phyloP scores from a whole-genome alignment of 1,140 invertebrate genomes.

The Asobara japonica region DNA sequence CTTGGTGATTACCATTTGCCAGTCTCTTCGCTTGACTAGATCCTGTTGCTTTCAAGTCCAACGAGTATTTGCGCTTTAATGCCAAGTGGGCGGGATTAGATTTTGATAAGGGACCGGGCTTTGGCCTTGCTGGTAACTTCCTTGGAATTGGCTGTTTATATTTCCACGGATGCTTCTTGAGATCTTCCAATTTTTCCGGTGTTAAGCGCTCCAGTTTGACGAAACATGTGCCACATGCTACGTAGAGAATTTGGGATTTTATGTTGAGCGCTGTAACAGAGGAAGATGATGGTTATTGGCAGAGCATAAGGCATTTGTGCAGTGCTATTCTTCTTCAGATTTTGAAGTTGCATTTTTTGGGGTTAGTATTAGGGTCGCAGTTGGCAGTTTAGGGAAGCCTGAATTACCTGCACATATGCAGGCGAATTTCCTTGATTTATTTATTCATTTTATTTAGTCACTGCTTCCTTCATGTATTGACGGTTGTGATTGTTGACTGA shows the following conservation, averaged over 20 bases:
- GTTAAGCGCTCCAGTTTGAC: conserved; percentile 61
- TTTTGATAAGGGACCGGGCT: conserved; percentile 39
- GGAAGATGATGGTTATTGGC: neutral
- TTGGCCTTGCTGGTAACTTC: conserved; percentile 32
- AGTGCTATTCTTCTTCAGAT: neutral
- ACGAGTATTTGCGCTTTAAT: conserved; percentile 40
- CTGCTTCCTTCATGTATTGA: too few species aligned
- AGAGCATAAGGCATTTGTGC: neutral
- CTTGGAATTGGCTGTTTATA: conserved; percentile 44
- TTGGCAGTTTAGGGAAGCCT: too few species aligned
- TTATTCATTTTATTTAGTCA: too few species aligned
- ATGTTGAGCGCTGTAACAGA: conserved; percentile 51
- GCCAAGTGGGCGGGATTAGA: neutral
- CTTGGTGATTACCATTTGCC: too few species aligned
- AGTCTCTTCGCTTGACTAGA: conserved; percentile 9
- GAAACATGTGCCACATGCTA: conserved; percentile 61
- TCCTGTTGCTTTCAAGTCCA: conserved; percentile 28
- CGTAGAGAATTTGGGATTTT: conserved; percentile 56
- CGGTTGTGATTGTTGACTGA: too few species aligned
- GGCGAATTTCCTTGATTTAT: too few species aligned
- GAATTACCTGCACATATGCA: too few species aligned
- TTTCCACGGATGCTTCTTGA: conserved; percentile 51
- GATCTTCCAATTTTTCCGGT: conserved; percentile 53
- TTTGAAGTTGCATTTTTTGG: too few species aligned
- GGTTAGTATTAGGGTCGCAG: too few species aligned